Percentiles rank a stretch among this genome's conserved stretches.
These are phyloP conservation scores for Sminthurinus signatus DNA, from an alignment of 1,140 invertebrate species.

Conservation along the genomic window DNA sequence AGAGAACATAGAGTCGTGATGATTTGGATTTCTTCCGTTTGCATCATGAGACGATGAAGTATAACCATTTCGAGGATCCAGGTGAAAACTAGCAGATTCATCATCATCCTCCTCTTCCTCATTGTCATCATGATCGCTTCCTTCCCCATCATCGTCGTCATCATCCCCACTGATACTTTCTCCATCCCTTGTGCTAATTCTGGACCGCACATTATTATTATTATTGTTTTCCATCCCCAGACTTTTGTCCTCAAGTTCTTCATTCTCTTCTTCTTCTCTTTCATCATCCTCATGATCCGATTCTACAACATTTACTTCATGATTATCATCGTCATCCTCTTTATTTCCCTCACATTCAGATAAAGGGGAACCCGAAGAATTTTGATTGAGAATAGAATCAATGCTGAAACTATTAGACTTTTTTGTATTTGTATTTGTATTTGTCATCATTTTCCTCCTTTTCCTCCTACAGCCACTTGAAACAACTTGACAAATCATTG, in stretches of 20 bases:
- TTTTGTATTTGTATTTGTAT: no score
- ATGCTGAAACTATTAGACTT: constrained; percentile 29
- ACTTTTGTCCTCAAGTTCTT: background rate
- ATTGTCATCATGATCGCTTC: background rate
- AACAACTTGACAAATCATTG: no score
- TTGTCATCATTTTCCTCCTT: no score
- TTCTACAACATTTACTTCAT: constrained; percentile 10
- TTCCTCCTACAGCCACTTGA: no score
- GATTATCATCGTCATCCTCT: constrained; percentile 2
- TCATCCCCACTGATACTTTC: constrained; percentile 5
- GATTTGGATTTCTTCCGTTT: no score
- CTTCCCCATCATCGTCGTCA: background rate
- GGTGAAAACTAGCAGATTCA: background rate
- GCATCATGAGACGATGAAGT: no score
- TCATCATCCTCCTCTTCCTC: background rate
- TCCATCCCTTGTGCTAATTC: background rate
- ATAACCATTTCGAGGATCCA: background rate
- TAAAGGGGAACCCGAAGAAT: background rate
- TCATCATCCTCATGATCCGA: constrained; percentile 14
- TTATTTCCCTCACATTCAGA: no score
- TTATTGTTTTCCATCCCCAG: no score
- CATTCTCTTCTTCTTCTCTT: constrained; percentile 7
- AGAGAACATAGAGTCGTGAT: background rate
- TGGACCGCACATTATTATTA: background rate
- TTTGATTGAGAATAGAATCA: constrained; percentile 32